phyloP scores from a whole-genome alignment of 92 coral and sea anemone species.

The Epizoanthus fatuus region DNA sequence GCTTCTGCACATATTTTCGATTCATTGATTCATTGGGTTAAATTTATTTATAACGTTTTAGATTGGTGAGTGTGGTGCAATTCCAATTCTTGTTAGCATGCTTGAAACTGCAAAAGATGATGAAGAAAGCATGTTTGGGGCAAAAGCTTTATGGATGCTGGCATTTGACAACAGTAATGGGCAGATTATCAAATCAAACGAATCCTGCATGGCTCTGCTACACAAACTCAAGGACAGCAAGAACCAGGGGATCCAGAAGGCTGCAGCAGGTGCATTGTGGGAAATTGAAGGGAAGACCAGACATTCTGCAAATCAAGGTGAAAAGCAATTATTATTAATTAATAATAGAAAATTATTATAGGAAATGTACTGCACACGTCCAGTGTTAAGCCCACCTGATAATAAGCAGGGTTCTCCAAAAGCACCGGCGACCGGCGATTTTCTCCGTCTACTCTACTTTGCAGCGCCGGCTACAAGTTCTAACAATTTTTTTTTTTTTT shows the following conservation, averaged over 20 bases:
- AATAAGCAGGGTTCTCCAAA: no score
- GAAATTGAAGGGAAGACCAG: conserved; percentile 76
- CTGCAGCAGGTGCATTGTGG: conserved; percentile 88
- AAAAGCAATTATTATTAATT: neutral
- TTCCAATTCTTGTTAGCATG: conserved; percentile 75
- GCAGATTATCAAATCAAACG: conserved; percentile 42
- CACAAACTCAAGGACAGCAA: conserved; percentile 56
- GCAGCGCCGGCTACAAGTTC: no score
- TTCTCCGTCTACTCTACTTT: no score
- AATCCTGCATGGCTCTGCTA: conserved; percentile 49
- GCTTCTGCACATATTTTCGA: no score
- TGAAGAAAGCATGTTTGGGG: conserved; percentile 56
- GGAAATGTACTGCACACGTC: neutral
- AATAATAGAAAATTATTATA: neutral
- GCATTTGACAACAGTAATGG: conserved; percentile 84
- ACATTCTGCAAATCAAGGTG: conserved; percentile 53
- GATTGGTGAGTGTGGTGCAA: conserved; percentile 84
- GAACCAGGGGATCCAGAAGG: conserved; percentile 54
- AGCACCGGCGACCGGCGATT: no score
- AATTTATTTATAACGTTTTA: conserved; percentile 3
- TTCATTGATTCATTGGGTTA: no score
- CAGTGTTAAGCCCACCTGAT: no score
- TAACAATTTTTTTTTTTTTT: no score
- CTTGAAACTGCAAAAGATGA: conserved; percentile 66
- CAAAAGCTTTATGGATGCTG: conserved; percentile 74